These are phyloP conservation scores for Catostylus mosaicus DNA, from an alignment of 30 jellyfish, hydroid and myxozoan genomes.

Conservation along the genomic window DNA sequence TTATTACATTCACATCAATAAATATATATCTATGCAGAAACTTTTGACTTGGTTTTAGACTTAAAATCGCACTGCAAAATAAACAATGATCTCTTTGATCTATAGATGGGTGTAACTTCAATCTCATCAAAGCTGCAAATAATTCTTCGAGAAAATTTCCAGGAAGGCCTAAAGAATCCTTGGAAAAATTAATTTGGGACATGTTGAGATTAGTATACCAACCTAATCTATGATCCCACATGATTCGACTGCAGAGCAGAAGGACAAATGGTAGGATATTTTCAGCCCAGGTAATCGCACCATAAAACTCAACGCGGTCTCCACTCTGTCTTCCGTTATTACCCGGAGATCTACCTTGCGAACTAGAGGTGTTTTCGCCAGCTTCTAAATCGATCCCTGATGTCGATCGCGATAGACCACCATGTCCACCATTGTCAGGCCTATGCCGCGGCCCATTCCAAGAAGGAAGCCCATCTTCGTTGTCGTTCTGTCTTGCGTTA, in stretches of 20 bases:
- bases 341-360: constrained; percentile 60
- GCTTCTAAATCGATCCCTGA: constrained; percentile 77
- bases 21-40: too few relatives aligned
- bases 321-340: constrained; percentile 54
- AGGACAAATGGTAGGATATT: constrained; percentile 81
- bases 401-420: constrained; percentile 67
- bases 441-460: constrained; percentile 55
- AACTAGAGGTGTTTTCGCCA: constrained; percentile 47
- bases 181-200: neutral
- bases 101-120: too few relatives aligned
- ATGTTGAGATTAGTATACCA: neutral
- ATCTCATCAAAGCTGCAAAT: too few relatives aligned
- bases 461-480: constrained; percentile 42
- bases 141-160: too few relatives aligned
- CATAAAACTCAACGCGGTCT: constrained; percentile 86
- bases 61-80: too few relatives aligned
- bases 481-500: constrained; percentile 45
- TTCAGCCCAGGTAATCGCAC: constrained; percentile 91
- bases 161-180: too few relatives aligned
- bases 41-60: too few relatives aligned
- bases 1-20: too few relatives aligned
- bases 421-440: constrained; percentile 30
- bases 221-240: constrained; percentile 99
- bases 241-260: constrained; percentile 74
- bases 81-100: too few relatives aligned